Base-by-base conservation (phyloP, 1,140 invertebrate species). In the Protaetia brevitarsis region DNA sequence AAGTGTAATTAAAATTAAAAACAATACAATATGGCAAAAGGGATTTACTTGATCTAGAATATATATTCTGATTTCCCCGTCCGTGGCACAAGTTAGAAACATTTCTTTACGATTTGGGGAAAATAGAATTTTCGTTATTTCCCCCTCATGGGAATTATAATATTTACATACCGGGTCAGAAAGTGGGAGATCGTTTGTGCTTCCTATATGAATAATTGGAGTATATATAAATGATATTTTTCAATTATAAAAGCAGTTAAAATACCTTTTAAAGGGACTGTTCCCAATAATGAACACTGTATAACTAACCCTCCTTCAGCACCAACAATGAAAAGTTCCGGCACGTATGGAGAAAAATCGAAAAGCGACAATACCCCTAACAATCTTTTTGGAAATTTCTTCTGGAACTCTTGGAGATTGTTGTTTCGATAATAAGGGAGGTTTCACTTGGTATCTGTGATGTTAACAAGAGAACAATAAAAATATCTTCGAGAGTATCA, bases 1-100 rank as follows among this genome's bases (percentile, higher is more conserved):
- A 61, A n/a, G n/a, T n/a, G 26, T 58, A 58, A 66, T 29, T 29
- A 3, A 61, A 13, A 19, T 36, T 8, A 19, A 56, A 8, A 29
- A 8, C 21, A 51, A 51, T 51, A 51, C 21, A 31, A 29, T 29
- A 60, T 34, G 3, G 6, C 16, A 5, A 6, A 31, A 30, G 13
- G 31, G 7, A 66, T 56, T 34, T 69, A 74, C 75, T 65, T 78
- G 74, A 27, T 71, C 69, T 27, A 76, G 56, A 16, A 76, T 6
- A 66, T 77, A 79, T 23, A 79, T 71, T 59, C 76, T 60, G 26
- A 77, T 75, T 66, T 79, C 73, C 3, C 68, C 68, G 68, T 78
- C 75, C 8, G 68, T 73, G 11, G 68, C 72, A 63, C 60, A 66
- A 3, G 73, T 74, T n/a, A 76, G 37, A 65, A 79, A 79, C 66